Base-by-base conservation (phyloP, 2,888 invertebrate genomes). In the Sesia bembeciformis region DNA sequence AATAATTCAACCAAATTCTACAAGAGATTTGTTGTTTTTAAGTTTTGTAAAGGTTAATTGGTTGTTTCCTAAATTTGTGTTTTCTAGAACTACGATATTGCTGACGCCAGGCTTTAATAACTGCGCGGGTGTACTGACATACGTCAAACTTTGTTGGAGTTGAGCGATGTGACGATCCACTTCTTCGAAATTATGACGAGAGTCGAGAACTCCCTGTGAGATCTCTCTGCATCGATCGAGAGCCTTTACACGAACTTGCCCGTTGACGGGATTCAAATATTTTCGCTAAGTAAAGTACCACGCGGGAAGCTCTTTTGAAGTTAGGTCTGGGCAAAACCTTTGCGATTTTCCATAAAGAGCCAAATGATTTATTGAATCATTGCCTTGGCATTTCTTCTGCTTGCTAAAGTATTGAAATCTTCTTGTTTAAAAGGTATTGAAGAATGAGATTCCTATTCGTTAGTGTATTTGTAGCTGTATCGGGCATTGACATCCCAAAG, bases 211-310 rank as follows among this genome's bases (percentile, higher is more conserved):
- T 23, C 23, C 23, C 23, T 23, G 23, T 23, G 23, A 23, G 23
- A 23, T 23, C 23, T 23, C 23, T 71, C 69, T 74, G 73, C 72
- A 74, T 73, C 70, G 74, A 73, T 74, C 70, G 71, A 66, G 61
- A 61, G 62, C 57, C 62, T 63, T 58, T 60, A 56, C 68, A 63
- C 62, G 64, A 74, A 72, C 66, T 73, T 74, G 66, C 58, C 66
- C 73, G 70, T 72, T 75, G 73, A 75, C 72, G 71, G 73, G 69
- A 79, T 81, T 77, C 78, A 74, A 83, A 83, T 79, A 81, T 82
- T 82, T 82, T 75, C 72, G 68, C 74, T 76, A 72, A 80, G 74
- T 72, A 72, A 68, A 72, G 70, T 75, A 72, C 68, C 69, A 58
- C 69, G 72, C 66, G 60, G 60, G 70, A 66, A 60, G 60, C 64